These are phyloP conservation scores for Muscidifurax raptorellus DNA, from an alignment of 1,140 invertebrate species.

Conservation along the genomic window DNA sequence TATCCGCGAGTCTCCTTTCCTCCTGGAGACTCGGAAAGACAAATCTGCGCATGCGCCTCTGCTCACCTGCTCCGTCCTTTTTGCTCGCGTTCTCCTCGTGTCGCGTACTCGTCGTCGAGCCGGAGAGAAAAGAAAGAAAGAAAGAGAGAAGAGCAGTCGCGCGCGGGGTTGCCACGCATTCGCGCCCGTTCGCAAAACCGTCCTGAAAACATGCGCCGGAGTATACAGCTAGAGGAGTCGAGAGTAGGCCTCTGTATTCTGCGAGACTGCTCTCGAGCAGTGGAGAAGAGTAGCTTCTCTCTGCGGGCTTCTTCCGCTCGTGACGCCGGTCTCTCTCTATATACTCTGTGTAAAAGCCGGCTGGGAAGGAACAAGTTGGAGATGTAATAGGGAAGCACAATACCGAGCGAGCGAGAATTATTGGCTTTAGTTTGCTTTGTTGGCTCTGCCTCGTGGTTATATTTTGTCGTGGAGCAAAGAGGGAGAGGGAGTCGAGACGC, in stretches of 20 bases:
- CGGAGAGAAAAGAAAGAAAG: constrained; percentile 5
- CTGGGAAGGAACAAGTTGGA: background rate
- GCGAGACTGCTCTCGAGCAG: background rate
- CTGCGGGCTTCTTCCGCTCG: background rate
- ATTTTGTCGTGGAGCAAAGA: background rate
- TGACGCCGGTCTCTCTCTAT: background rate
- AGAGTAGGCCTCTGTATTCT: background rate
- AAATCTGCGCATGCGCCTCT: constrained; percentile 17
- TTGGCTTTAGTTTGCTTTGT: background rate
- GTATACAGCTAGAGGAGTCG: no score
- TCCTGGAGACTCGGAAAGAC: background rate
- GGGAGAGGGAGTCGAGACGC: background rate
- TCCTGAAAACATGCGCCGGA: constrained; percentile 51
- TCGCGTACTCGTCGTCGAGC: background rate
- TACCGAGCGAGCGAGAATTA: background rate
- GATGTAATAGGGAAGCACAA: background rate
- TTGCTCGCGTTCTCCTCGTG: background rate
- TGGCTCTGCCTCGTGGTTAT: background rate
- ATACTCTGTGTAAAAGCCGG: background rate
- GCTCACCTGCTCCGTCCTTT: constrained; percentile 1
- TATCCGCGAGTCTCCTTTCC: background rate
- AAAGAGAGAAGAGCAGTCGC: background rate
- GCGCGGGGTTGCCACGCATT: constrained; percentile 46
- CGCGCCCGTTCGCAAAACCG: constrained; percentile 5
- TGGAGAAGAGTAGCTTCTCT: background rate